Evolutionary conservation across 2,797 vertebrate genomes (phyloP).

Genomic region (Macrochelys suwanniensis): DNA sequence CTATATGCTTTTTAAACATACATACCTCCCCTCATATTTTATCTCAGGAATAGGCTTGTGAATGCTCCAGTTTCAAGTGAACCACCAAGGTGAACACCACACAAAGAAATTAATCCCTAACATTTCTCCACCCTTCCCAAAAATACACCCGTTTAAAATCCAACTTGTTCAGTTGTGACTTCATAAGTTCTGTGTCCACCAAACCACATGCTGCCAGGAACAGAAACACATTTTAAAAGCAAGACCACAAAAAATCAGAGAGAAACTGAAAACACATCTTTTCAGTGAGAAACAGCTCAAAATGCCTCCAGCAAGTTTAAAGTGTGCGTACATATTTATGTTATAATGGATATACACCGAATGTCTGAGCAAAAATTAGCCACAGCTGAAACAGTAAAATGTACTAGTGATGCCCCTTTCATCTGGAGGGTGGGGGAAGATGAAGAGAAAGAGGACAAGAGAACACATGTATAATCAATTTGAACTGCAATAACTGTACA

Average conservation of each 20-base stretch:
- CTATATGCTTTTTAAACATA: neutral
- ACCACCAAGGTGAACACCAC: slow-evolving; percentile 45
- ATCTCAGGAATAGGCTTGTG: slow-evolving; percentile 51
- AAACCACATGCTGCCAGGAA: slow-evolving; percentile 49
- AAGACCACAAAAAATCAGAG: neutral
- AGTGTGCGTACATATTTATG: slow-evolving; percentile 22
- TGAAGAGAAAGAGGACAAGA: neutral
- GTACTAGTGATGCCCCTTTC: neutral
- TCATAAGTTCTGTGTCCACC: slow-evolving; percentile 31
- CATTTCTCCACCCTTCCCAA: slow-evolving; percentile 55
- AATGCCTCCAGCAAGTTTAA: neutral
- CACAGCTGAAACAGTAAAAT: slow-evolving; percentile 48
- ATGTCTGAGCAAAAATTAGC: slow-evolving; percentile 50
- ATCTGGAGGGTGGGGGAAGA: neutral
- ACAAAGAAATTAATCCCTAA: slow-evolving; percentile 64
- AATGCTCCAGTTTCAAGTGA: slow-evolving; percentile 49
- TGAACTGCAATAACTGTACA: rapidly evolving
- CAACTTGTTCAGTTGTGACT: slow-evolving; percentile 49
- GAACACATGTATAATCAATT: neutral
- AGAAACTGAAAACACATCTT: slow-evolving; percentile 1
- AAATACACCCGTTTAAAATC: slow-evolving; percentile 54
- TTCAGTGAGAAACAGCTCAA: neutral
- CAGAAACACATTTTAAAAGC: slow-evolving; percentile 33
- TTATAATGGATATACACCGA: neutral
- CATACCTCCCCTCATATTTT: slow-evolving; percentile 16